A percentile compares a stretch with the other conserved stretches of the same genome.
phyloP scores from a whole-genome alignment of 2,113 vertebrate species.

The Actinemys pallida region DNA sequence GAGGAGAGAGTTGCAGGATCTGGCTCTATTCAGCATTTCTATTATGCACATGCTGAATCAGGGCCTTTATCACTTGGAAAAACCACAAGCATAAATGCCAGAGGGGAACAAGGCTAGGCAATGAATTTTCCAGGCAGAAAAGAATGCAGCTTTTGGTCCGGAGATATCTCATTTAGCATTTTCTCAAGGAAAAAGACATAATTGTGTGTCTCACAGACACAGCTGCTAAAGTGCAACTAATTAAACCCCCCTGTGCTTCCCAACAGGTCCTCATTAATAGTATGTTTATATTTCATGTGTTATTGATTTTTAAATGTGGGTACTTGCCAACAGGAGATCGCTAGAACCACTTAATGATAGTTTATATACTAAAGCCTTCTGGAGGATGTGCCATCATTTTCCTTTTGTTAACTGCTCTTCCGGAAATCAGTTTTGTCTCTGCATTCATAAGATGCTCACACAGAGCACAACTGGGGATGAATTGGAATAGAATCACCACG shows the following conservation, averaged over 20 bases:
- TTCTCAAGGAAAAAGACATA: conserved; percentile 24
- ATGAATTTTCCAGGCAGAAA: background rate
- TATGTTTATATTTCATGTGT: conserved; percentile 40
- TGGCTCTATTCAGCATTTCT: background rate
- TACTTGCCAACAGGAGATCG: background rate
- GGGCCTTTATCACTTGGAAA: background rate
- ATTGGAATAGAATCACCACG: too few relatives aligned
- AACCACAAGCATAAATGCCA: background rate
- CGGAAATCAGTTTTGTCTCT: background rate
- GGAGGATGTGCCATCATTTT: background rate
- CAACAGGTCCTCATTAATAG: conserved; percentile 51
- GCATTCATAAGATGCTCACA: background rate
- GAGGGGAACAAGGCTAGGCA: conserved; percentile 1
- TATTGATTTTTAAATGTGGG: conserved; percentile 38
- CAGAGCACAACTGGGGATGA: background rate
- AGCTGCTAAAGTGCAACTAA: conserved; percentile 43
- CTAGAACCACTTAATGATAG: background rate
- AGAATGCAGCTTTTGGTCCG: background rate
- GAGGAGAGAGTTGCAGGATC: background rate
- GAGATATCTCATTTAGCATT: background rate
- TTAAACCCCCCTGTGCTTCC: conserved; percentile 42
- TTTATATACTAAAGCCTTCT: background rate
- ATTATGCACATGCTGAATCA: background rate
- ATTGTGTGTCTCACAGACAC: background rate
- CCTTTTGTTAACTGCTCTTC: background rate